phyloP scores from a whole-genome alignment of 2,888 invertebrate genomes.

The Romanomermis culicivorax region DNA sequence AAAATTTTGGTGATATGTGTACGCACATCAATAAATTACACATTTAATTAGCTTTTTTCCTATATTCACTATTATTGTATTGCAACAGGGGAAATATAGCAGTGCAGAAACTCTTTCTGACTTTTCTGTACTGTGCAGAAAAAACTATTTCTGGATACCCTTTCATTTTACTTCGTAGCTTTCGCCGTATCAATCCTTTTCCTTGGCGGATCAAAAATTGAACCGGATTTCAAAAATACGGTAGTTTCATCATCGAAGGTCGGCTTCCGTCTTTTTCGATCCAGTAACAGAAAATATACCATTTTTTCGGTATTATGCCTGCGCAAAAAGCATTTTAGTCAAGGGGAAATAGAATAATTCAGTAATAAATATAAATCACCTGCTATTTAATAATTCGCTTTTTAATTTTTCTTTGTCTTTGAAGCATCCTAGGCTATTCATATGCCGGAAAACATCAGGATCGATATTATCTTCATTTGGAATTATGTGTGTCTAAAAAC shows the following conservation, averaged over 20 bases:
- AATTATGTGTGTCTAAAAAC: constrained; percentile 66
- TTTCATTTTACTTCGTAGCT: constrained; percentile 39
- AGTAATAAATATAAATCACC: too few species aligned
- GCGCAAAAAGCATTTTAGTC: background rate
- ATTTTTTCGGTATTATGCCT: constrained; percentile 99
- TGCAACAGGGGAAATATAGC: too few species aligned
- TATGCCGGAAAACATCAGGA: constrained; percentile 89
- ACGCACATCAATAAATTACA: too few species aligned
- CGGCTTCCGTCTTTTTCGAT: constrained; percentile 79
- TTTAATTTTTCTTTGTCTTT: constrained; percentile 88
- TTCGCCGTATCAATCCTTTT: constrained; percentile 82
- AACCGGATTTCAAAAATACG: constrained; percentile 30
- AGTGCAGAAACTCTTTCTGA: too few species aligned
- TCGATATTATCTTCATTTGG: constrained; percentile 84
- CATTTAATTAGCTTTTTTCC: too few species aligned
- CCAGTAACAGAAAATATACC: constrained; percentile 87
- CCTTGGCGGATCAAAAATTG: constrained; percentile 49
- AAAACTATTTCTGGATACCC: too few species aligned
- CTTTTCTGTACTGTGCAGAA: too few species aligned
- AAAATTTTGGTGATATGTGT: too few species aligned
- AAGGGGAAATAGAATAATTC: background rate
- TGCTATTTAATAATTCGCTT: constrained; percentile 69
- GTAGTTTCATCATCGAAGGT: constrained; percentile 83
- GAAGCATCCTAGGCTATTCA: constrained; percentile 92
- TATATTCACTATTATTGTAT: too few species aligned